Evolutionary conservation across 1,140 invertebrate genomes (phyloP).

Genomic region (Heliconius nattereri): DNA sequence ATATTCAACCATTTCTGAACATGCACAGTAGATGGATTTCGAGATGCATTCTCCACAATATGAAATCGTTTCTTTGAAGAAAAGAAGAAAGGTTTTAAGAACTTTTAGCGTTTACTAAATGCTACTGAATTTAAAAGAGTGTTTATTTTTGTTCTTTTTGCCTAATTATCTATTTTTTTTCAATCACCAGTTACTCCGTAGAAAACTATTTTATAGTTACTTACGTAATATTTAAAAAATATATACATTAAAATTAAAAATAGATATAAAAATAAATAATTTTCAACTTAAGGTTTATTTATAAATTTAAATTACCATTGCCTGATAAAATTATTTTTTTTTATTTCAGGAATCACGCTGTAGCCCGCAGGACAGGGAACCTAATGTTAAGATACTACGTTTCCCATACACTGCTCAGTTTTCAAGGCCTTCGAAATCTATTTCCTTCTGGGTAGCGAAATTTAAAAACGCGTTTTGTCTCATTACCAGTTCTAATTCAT

Average conservation of each 20-base stretch:
- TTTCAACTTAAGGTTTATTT: too few relatives aligned
- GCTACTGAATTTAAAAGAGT: background rate
- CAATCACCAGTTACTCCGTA: background rate
- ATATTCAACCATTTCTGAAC: background rate
- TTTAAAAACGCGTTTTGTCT: too few relatives aligned
- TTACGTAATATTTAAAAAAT: background rate
- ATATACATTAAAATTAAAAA: background rate
- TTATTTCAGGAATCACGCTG: too few relatives aligned
- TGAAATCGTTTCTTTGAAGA: background rate
- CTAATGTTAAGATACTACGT: too few relatives aligned
- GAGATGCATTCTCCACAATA: constrained; percentile 4
- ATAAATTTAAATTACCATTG: too few relatives aligned
- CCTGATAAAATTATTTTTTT: too few relatives aligned
- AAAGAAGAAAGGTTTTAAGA: background rate
- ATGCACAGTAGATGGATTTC: background rate
- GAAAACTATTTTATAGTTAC: too few relatives aligned
- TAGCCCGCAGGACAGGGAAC: too few relatives aligned
- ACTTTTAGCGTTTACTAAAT: background rate
- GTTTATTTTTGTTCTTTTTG: background rate
- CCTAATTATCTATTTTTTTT: background rate
- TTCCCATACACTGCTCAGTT: too few relatives aligned
- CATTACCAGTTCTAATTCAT: too few relatives aligned
- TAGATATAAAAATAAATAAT: background rate
- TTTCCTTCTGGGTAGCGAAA: too few relatives aligned
- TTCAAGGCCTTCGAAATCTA: too few relatives aligned